Percentiles rank a stretch among this genome's conserved stretches.
Evolutionary conservation across 2,797 vertebrate genomes (phyloP).

Genomic region (Octomys mimax): DNA sequence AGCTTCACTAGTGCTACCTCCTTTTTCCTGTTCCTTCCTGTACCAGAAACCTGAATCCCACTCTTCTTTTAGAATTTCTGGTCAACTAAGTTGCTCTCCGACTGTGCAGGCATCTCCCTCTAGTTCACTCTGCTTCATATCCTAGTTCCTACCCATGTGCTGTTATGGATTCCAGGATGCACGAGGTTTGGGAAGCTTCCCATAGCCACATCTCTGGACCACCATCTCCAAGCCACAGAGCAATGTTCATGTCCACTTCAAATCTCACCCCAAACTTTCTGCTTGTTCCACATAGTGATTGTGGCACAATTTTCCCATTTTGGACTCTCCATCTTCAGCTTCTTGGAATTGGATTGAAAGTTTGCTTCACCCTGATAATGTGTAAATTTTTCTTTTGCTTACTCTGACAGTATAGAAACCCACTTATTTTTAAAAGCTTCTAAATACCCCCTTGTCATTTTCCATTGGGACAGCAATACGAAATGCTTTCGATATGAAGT

Average conservation of each 20-base stretch:
- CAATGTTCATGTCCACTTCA: background rate
- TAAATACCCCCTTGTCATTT: slow-evolving; percentile 49
- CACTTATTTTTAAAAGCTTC: slow-evolving; percentile 37
- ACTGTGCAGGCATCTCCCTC: slow-evolving; percentile 27
- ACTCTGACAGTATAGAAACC: slow-evolving; percentile 8
- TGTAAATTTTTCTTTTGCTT: slow-evolving; percentile 31
- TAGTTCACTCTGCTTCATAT: background rate
- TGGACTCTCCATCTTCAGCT: background rate
- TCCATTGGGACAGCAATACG: background rate
- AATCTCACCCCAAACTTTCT: slow-evolving; percentile 16
- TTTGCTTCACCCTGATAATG: slow-evolving; percentile 27
- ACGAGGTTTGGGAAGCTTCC: background rate
- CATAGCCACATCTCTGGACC: background rate
- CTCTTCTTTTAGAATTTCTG: slow-evolving; percentile 40
- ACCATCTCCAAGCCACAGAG: background rate
- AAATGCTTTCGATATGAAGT: slow-evolving; percentile 37
- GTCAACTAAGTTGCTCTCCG: background rate
- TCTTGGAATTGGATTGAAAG: slow-evolving; percentile 19
- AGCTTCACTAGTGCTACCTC: background rate
- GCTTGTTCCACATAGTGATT: background rate
- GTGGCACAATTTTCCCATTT: background rate
- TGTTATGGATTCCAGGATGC: background rate
- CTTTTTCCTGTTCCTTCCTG: background rate
- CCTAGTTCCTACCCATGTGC: background rate
- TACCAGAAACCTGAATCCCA: slow-evolving; percentile 5